phyloP scores from a whole-genome alignment of 2,888 invertebrate species.

The Athripsodes cinereus region DNA sequence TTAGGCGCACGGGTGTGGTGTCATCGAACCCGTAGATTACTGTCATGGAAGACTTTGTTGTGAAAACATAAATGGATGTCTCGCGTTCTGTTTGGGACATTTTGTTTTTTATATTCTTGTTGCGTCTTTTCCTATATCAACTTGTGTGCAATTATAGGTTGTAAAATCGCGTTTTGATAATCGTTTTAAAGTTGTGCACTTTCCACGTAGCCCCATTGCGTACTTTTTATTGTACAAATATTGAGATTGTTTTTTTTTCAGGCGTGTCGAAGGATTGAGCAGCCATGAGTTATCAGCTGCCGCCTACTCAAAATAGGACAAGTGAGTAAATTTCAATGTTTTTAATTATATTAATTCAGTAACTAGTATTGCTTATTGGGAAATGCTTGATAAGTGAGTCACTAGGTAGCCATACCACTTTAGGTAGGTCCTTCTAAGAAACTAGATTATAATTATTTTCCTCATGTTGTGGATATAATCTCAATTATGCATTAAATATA shows the following conservation, averaged over 20 bases:
- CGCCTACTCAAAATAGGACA: slow-evolving; percentile 71
- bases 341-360: neutral
- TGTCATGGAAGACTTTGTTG: slow-evolving; percentile 26
- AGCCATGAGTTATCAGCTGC: slow-evolving; percentile 84
- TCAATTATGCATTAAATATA: too few species aligned
- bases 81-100: too few species aligned
- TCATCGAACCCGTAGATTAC: slow-evolving; percentile 18
- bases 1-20: slow-evolving; percentile 21
- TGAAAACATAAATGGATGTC: slow-evolving; percentile 20
- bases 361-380: neutral
- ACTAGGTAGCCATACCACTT: slow-evolving; percentile 2
- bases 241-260: slow-evolving; percentile 34
- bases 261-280: slow-evolving; percentile 60
- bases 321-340: slow-evolving; percentile 56
- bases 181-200: too few species aligned
- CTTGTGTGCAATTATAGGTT: too few species aligned
- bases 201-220: neutral
- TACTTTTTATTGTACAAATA: neutral
- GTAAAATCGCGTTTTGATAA: too few species aligned
- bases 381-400: slow-evolving; percentile 9
- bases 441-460: neutral
- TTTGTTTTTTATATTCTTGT: too few species aligned
- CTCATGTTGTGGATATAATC: too few species aligned
- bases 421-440: slow-evolving; percentile 10
- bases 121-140: too few species aligned